Percentiles rank a stretch among this genome's conserved stretches.
These are phyloP conservation scores for Pseudanteris insignis DNA, from an alignment of 2,888 invertebrate species.

Conservation along the genomic window DNA sequence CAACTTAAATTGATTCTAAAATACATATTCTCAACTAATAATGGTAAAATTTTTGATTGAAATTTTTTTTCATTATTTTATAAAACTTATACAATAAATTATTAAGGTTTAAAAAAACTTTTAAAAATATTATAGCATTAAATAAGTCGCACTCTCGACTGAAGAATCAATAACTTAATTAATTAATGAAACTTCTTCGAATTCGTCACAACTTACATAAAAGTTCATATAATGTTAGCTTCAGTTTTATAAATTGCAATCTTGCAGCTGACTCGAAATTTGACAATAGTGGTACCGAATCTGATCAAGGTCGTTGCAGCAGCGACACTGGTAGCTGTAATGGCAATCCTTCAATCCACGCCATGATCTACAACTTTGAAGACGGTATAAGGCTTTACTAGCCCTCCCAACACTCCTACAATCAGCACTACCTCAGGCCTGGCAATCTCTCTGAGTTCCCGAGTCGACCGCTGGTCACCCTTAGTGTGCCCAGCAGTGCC, in stretches of 20 bases:
- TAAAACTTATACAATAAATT: too few relatives aligned
- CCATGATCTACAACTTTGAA: conserved; percentile 81
- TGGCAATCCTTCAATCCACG: conserved; percentile 71
- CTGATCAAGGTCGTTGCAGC: conserved; percentile 63
- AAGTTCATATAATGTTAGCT: too few relatives aligned
- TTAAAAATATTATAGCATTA: too few relatives aligned
- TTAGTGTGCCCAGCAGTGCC: conserved; percentile 48
- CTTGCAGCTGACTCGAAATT: conserved; percentile 60
- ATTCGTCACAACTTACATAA: too few relatives aligned
- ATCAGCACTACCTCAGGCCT: conserved; percentile 66
- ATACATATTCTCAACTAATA: too few relatives aligned
- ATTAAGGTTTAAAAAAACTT: too few relatives aligned
- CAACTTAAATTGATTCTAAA: too few relatives aligned
- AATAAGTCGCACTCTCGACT: too few relatives aligned
- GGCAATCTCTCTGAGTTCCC: conserved; percentile 61
- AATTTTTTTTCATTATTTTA: too few relatives aligned
- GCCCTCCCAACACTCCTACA: conserved; percentile 66
- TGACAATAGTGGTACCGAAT: conserved; percentile 61
- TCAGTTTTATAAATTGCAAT: conserved; percentile 1
- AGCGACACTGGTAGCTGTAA: conserved; percentile 64
- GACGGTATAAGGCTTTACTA: conserved; percentile 85
- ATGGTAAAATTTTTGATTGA: too few relatives aligned
- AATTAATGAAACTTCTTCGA: neutral
- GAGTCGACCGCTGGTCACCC: conserved; percentile 52
- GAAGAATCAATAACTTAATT: neutral